Percentiles rank a stretch among this genome's conserved stretches.
These are phyloP conservation scores for Tetragonula carbonaria DNA, from an alignment of 2,888 invertebrate genomes.

Conservation along the genomic window DNA sequence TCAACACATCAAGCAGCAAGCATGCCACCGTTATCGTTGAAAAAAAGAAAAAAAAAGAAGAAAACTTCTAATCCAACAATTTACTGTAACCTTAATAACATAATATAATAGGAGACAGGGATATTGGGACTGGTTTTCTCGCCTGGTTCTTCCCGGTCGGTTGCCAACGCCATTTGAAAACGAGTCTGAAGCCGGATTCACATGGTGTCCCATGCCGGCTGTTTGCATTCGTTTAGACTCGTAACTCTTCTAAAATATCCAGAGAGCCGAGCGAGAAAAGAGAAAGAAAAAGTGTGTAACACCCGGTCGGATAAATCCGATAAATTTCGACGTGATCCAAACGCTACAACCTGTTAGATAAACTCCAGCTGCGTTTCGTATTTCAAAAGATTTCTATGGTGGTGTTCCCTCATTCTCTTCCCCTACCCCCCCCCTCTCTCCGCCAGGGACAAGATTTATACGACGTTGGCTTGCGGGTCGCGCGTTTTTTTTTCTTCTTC, in stretches of 20 bases:
- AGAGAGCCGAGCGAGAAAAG: background rate
- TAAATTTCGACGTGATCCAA: slow-evolving; percentile 27
- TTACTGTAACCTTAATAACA: slow-evolving; percentile 24
- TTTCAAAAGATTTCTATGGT: slow-evolving; percentile 21
- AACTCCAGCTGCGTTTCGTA: background rate
- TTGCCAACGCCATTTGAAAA: slow-evolving; percentile 15
- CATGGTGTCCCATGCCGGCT: background rate
- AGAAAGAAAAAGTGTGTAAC: background rate
- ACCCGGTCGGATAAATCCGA: slow-evolving; percentile 19
- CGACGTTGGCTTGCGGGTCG: slow-evolving; percentile 32
- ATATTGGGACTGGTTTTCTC: background rate
- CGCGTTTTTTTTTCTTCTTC: slow-evolving; percentile 9
- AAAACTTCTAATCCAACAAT: slow-evolving; percentile 11
- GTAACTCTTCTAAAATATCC: slow-evolving; percentile 29
- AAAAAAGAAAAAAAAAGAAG: too few relatives aligned
- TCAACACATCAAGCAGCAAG: background rate
- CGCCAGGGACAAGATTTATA: slow-evolving; percentile 45
- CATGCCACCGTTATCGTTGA: slow-evolving; percentile 8
- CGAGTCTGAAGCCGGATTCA: slow-evolving; percentile 5
- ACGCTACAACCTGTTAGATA: background rate
- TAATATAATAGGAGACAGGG: slow-evolving; percentile 21
- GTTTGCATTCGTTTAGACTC: slow-evolving; percentile 35
- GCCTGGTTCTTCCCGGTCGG: background rate
- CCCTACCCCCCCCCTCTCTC: too few relatives aligned
- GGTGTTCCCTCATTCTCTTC: background rate